Base-by-base conservation (phyloP, 2,797 vertebrate genomes). In the Rhadinocentrus ornatus region DNA sequence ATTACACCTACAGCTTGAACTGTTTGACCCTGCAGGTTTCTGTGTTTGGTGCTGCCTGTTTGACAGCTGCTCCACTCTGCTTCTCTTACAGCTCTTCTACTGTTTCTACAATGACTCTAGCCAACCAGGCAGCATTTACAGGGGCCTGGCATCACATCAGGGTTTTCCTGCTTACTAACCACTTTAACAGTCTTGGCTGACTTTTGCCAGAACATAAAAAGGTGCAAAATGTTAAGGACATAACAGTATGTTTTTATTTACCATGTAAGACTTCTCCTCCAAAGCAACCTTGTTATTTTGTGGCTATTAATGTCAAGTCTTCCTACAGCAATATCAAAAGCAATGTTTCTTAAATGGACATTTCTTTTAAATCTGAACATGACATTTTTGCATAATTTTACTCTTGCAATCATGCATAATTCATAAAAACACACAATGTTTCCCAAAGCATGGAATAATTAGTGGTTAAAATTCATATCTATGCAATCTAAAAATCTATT, bases 41-140 rank as follows among this genome's bases (percentile, higher is more conserved):
- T 60, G 44, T 57, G 56, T 69, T 46, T 66, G 71, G 56, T 32
- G 34, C 78, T 41, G 37, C 32, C 44, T 68, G 58, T 59, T 56
- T 56, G 53, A 67, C 71, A 66, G 73, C 35, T 44, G 31, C 53
- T 75, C 56, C 56, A 27, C 48, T 70, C 0, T 29, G 37, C 24
- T 27, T 32, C 13, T 26, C 12, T 56, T 39, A 69, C 27, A 64
- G 12, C 55, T 62, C 26, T 44, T 55, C 13, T 59, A 29, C 61
- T 27, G 32, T 62, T 62, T 10, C 41, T 22, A 35, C 60, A 5
- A n/a, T 37, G 13, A 24, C 58, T 72, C 39, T 26, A 67, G 58
- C 66, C 75, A 77, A 73, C 50, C 56, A 66, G 59, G 39, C 73
- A 62, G 34, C 62, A 73, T 83, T 88, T 77, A 79, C 6, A 0